A percentile compares a stretch with the other conserved stretches of the same genome.
Evolutionary conservation across 2,113 vertebrate genomes (phyloP).

Genomic region (Stegastes partitus): DNA sequence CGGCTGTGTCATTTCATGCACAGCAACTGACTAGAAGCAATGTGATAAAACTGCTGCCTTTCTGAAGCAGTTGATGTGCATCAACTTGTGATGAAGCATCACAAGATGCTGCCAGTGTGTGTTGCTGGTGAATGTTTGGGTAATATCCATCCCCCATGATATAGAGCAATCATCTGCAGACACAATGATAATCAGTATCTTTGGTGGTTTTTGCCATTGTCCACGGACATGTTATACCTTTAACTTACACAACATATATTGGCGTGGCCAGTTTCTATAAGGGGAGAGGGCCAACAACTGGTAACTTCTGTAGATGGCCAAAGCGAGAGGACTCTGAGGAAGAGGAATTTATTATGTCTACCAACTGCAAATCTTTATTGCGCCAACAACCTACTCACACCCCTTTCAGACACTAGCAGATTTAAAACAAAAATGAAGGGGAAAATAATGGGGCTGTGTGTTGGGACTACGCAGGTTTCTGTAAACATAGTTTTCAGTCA

Average conservation of each 20-base stretch:
- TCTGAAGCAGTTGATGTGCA: neutral
- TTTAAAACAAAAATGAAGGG: conserved; percentile 27
- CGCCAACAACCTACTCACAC: neutral
- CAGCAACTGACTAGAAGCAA: neutral
- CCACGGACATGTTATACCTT: conserved; percentile 12
- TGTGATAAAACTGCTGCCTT: neutral
- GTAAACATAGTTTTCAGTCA: conserved; percentile 64
- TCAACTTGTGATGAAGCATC: neutral
- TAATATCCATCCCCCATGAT: neutral
- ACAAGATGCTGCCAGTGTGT: neutral
- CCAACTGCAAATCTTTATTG: conserved; percentile 11
- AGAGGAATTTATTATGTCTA: conserved; percentile 5
- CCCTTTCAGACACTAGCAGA: neutral
- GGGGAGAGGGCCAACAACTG: conserved; percentile 3
- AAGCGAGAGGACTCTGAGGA: conserved; percentile 31
- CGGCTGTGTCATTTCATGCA: neutral
- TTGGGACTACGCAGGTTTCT: conserved; percentile 39
- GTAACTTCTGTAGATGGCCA: conserved; percentile 16
- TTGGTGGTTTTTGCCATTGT: conserved; percentile 56
- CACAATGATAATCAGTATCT: conserved; percentile 48
- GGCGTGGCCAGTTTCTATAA: conserved; percentile 12
- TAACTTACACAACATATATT: conserved; percentile 37
- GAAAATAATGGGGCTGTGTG: conserved; percentile 3
- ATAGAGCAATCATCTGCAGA: conserved; percentile 34
- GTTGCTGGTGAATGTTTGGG: conserved; percentile 26